phyloP scores from a whole-genome alignment of 2,797 vertebrate species.

The Sebastes taczanowskii region DNA sequence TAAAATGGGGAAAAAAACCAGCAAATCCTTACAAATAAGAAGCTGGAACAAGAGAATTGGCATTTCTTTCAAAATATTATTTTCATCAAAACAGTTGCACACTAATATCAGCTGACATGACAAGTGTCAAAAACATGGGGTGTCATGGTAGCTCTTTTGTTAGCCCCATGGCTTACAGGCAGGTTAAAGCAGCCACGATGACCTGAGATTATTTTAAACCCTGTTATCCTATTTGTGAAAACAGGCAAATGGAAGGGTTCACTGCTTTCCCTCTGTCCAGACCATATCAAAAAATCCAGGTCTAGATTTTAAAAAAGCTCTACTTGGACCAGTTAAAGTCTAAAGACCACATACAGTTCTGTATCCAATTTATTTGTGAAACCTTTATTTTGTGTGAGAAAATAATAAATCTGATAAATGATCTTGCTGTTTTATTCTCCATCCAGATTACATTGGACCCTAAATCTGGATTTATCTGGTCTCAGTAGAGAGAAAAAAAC shows the following conservation, averaged over 20 bases:
- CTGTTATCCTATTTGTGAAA: background rate
- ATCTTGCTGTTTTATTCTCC: background rate
- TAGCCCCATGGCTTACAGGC: accelerated
- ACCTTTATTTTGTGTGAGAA: background rate
- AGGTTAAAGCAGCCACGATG: background rate
- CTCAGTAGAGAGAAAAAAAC: background rate
- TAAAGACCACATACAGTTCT: background rate
- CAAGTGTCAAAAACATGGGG: background rate
- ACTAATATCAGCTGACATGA: no score
- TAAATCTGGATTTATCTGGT: background rate
- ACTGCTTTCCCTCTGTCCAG: background rate
- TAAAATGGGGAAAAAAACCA: background rate
- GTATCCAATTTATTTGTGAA: background rate
- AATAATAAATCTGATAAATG: background rate
- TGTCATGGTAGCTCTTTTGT: background rate
- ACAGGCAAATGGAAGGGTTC: background rate
- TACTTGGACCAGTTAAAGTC: background rate
- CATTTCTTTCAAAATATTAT: no score
- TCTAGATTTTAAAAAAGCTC: background rate
- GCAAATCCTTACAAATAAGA: background rate
- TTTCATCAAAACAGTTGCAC: background rate
- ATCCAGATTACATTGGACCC: background rate
- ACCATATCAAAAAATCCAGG: background rate
- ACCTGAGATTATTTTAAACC: accelerated
- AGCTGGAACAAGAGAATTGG: background rate